phyloP scores from a whole-genome alignment of 2,888 invertebrate species.

The Orthosia gothica region DNA sequence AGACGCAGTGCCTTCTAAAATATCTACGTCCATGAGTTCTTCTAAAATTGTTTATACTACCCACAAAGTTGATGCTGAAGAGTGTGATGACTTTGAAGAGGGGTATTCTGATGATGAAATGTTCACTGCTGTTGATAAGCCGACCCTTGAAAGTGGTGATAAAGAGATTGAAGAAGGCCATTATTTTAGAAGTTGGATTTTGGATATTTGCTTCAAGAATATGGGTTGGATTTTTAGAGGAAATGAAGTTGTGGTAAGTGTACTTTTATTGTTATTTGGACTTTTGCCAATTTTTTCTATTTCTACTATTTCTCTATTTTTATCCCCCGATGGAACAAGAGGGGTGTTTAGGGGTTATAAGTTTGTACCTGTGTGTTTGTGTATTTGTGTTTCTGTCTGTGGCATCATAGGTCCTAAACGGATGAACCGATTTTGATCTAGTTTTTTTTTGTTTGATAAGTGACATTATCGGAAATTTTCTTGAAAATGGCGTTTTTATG shows the following conservation, averaged over 20 bases:
- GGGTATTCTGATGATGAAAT: constrained; percentile 88
- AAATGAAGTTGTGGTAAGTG: constrained; percentile 80
- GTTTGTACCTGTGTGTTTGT: too few species aligned
- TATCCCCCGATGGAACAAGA: too few species aligned
- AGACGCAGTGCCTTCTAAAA: constrained; percentile 76
- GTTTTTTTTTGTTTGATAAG: too few species aligned
- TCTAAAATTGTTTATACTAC: constrained; percentile 62
- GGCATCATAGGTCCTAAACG: too few species aligned
- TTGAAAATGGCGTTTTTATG: too few species aligned
- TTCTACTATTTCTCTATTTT: too few species aligned
- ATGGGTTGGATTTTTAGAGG: constrained; percentile 86
- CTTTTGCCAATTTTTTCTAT: too few species aligned
- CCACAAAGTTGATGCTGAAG: constrained; percentile 72
- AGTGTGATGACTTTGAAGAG: constrained; percentile 88
- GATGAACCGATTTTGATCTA: too few species aligned
- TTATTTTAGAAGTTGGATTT: constrained; percentile 91
- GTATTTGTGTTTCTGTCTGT: too few species aligned
- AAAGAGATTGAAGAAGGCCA: constrained; percentile 72
- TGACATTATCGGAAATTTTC: too few species aligned
- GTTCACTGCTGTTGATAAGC: constrained; percentile 74
- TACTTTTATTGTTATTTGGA: background rate
- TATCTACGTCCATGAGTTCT: constrained; percentile 65
- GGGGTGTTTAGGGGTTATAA: too few species aligned
- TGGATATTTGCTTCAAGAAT: constrained; percentile 92
- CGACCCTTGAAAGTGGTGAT: constrained; percentile 57